phyloP scores from a whole-genome alignment of 1,140 invertebrate genomes.

The Zaprionus inermis region DNA sequence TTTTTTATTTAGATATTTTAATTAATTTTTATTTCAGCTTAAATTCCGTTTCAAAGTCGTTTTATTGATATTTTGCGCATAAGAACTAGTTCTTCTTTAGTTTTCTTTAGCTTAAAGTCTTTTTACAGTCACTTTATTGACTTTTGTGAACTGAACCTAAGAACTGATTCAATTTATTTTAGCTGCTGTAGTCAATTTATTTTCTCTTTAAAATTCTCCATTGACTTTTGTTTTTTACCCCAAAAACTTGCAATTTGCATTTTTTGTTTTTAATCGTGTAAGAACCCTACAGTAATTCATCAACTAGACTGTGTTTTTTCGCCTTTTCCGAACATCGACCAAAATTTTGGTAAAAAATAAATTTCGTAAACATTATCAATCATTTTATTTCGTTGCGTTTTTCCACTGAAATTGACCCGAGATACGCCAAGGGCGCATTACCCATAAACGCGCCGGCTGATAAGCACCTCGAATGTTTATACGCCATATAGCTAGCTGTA shows the following conservation, averaged over 20 bases:
- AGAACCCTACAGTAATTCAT: constrained; percentile 17
- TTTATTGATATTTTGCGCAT: too few species aligned
- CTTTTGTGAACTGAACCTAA: too few species aligned
- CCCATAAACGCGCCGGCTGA: constrained; percentile 50
- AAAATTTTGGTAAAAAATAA: constrained; percentile 1
- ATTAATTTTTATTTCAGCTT: too few species aligned
- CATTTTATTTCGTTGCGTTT: constrained; percentile 26
- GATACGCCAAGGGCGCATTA: constrained; percentile 50
- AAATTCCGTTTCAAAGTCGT: too few species aligned
- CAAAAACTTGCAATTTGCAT: not conserved
- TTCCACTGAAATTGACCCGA: constrained; percentile 45
- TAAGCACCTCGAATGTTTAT: constrained; percentile 36
- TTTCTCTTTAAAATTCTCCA: not conserved
- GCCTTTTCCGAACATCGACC: not conserved
- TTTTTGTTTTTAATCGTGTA: not conserved
- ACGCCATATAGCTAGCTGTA: constrained; percentile 4
- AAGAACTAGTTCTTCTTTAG: not conserved
- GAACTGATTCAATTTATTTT: too few species aligned
- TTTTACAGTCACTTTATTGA: not conserved
- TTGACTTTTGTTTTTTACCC: not conserved
- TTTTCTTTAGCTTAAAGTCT: not conserved
- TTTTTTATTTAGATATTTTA: too few species aligned
- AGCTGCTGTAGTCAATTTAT: too few species aligned
- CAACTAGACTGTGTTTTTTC: constrained; percentile 16
- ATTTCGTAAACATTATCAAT: constrained; percentile 50